Evolutionary conservation across 2,888 invertebrate species (phyloP).

Genomic region (Caenorhabditis doughertyi): DNA sequence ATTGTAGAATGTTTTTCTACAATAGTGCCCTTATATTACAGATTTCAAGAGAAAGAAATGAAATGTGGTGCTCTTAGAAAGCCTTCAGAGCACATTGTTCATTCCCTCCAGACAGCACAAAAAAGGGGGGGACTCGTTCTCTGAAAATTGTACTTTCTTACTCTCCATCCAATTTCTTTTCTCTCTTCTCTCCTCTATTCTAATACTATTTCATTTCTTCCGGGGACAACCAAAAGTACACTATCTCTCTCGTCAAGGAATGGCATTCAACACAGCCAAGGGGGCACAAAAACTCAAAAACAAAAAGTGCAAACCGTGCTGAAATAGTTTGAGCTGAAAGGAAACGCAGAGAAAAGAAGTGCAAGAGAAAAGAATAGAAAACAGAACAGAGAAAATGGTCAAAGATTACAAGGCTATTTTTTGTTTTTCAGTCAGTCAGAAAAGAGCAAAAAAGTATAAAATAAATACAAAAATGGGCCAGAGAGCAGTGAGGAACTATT

Average conservation of each 20-base stretch:
- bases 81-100: not conserved
- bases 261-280: conserved; percentile 19
- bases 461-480: conserved; percentile 6
- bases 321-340: conserved; percentile 9
- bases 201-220: not conserved
- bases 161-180: not conserved
- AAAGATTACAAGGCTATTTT: conserved; percentile 24
- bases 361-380: conserved; percentile 16
- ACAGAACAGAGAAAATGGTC: conserved; percentile 5
- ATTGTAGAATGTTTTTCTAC: no score
- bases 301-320: conserved; percentile 28
- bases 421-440: conserved; percentile 34
- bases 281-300: conserved; percentile 30
- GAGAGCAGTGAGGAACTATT: no score
- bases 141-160: conserved; percentile 27
- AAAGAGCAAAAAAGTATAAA: conserved; percentile 8
- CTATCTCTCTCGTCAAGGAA: conserved; percentile 29
- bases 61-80: conserved; percentile 6
- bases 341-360: not conserved
- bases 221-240: conserved; percentile 24
- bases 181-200: not conserved
- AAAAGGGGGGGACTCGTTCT: not conserved
- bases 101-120: not conserved
- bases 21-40: no score
- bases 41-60: not conserved